Percentiles rank a stretch among this genome's conserved stretches.
These are phyloP conservation scores for Bujurquina vittata DNA, from an alignment of 2,113 vertebrate species.

Conservation along the genomic window DNA sequence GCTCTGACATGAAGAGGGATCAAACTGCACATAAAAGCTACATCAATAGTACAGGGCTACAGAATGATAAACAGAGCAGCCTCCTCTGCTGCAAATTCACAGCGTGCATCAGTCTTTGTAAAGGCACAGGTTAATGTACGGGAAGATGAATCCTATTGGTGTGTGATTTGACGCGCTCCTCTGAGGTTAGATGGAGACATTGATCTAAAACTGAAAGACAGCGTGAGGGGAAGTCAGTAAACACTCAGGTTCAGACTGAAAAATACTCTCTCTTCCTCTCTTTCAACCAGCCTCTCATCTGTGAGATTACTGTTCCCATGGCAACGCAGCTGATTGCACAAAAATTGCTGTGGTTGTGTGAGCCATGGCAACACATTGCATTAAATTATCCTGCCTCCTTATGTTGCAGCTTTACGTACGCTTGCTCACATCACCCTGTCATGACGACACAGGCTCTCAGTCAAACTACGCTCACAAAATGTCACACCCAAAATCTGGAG, in stretches of 20 bases:
- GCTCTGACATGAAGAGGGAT: conserved; percentile 55
- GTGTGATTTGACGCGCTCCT: conserved; percentile 32
- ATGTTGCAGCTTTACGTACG: not conserved
- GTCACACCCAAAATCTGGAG: not conserved
- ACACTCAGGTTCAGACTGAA: conserved; percentile 59
- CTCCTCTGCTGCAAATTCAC: conserved; percentile 46
- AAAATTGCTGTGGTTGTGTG: conserved; percentile 80
- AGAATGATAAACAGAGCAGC: conserved; percentile 55
- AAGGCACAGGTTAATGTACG: conserved; percentile 51
- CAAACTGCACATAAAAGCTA: conserved; percentile 66
- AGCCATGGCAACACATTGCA: conserved; percentile 79
- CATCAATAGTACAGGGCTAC: conserved; percentile 58
- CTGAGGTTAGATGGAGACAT: conserved; percentile 51
- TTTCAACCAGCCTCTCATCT: conserved; percentile 58
- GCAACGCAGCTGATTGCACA: conserved; percentile 81
- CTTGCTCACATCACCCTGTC: not conserved
- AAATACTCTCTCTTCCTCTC: conserved; percentile 47
- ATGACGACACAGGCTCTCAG: not conserved
- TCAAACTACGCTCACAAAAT: too few species aligned
- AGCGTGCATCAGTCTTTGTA: conserved; percentile 43
- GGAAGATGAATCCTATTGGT: conserved; percentile 56
- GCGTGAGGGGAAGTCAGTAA: conserved; percentile 66
- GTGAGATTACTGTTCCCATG: conserved; percentile 82
- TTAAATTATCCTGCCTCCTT: conserved; percentile 38
- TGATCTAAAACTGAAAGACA: conserved; percentile 62